Conservation (phyloP, 1,140 invertebrate species). For the Ctenoplectra terminalis region DNA sequence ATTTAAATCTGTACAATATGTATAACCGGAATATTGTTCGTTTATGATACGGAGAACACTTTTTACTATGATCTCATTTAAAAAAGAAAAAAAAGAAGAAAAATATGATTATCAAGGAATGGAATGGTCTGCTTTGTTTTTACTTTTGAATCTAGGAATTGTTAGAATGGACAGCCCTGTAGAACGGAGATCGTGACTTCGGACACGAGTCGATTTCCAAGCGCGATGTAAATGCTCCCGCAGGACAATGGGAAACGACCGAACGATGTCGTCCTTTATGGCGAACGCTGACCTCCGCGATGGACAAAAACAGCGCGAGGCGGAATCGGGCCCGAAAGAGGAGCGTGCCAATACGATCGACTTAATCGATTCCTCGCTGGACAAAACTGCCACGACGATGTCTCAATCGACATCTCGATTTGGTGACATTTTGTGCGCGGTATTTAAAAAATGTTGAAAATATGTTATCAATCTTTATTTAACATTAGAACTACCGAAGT, state of each 20-base stretch:
- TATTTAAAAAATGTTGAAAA: not conserved
- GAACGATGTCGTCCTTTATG: constrained; percentile 42
- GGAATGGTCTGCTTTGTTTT: too few relatives aligned
- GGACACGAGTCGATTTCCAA: constrained; percentile 60
- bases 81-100: too few relatives aligned
- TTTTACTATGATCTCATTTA: too few relatives aligned
- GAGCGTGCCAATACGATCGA: constrained; percentile 54
- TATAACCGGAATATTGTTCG: too few relatives aligned
- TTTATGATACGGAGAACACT: too few relatives aligned
- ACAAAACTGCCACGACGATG: constrained; percentile 39
- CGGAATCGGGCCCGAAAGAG: constrained; percentile 21
- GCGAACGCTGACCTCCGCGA: constrained; percentile 57
- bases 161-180: not conserved
- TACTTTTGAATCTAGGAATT: not conserved
- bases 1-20: too few relatives aligned
- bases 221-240: constrained; percentile 70
- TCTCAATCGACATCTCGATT: constrained; percentile 43
- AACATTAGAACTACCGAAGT: too few relatives aligned
- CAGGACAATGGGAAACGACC: constrained; percentile 57
- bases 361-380: constrained; percentile 56
- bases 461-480: too few relatives aligned
- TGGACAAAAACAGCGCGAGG: constrained; percentile 53
- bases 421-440: not conserved
- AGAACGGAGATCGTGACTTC: constrained; percentile 58
- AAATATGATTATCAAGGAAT: too few relatives aligned